Evolutionary conservation across 2,113 vertebrate species (phyloP), one percentile per base, ranked within the genome.

Genomic region (Cebidichthys violaceus): DNA sequence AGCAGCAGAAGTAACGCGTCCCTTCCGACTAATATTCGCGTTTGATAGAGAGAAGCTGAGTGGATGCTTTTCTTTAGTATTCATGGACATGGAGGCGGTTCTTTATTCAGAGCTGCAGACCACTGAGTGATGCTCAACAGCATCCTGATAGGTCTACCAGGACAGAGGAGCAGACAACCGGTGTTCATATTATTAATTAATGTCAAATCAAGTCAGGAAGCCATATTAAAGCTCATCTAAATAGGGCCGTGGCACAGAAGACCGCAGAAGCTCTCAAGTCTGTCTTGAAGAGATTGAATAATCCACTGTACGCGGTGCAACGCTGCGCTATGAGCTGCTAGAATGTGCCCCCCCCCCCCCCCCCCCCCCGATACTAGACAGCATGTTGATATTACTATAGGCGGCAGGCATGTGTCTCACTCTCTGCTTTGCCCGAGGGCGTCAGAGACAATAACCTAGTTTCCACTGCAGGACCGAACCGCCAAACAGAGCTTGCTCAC

Each of bases 391-490:
- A 64, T 88, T 72, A 92, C 90, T 88, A 83, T 81, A 88, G 89
- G 91, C 91, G 85, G 90, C 89, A 75, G 86, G 82, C 93, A 91
- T 89, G 91, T 86, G 88, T 88, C 83, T 88, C 77, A 20, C 87
- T 75, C 79, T 61, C 86, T 75, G 76, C 89, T 80, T 70, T 55
- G 91, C 91, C 83, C 75, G 77, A 14, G 91, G 93, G 85, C 82
- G 85, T 89, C 84, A 33, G 45, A 86, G 89, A 89, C 83, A 92
- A 90, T 92, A 93, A 94, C 91, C 93, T 79, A 91, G 70, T 92
- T 93, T 94, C 85, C 81, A 85, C 71, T 84, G 89, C 86, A 31
- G 79, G 85, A 82, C 80, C 68, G 20, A 61, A 65, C 14, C 68
- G 37, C 70, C 80, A 57, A 77, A 59, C 81, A 31, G 62, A 80